phyloP scores from a whole-genome alignment of 2,888 invertebrate species.

The Salticus scenicus region DNA sequence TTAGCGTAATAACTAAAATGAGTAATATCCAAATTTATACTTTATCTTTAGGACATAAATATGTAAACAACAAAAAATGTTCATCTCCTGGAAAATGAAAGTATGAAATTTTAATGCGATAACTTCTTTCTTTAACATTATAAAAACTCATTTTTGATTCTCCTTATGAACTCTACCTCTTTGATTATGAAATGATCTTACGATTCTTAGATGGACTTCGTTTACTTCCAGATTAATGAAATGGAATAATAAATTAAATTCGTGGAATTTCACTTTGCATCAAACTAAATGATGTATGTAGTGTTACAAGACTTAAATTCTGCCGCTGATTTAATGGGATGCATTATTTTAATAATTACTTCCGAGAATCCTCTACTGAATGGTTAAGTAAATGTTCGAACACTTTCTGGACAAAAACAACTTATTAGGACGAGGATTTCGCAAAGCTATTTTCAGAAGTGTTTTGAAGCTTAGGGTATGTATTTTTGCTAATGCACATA shows the following conservation, averaged over 20 bases:
- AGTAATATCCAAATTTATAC: not conserved
- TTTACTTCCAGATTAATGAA: not conserved
- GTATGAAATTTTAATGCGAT: not conserved
- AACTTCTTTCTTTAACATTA: not conserved
- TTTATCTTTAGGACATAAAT: not conserved
- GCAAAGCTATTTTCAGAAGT: no score
- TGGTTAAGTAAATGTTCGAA: not conserved
- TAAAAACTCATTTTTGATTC: not conserved
- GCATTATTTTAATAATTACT: constrained; percentile 1
- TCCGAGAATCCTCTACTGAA: not conserved
- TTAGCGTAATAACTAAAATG: no score
- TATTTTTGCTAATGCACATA: no score
- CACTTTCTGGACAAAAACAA: not conserved
- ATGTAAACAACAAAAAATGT: not conserved
- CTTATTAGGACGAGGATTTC: not conserved
- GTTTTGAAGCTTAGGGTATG: no score
- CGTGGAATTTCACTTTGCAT: not conserved
- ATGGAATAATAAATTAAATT: not conserved
- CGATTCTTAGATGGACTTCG: not conserved
- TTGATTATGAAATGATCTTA: not conserved
- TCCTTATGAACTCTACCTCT: not conserved
- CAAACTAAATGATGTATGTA: not conserved
- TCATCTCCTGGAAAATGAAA: not conserved
- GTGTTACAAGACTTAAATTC: not conserved
- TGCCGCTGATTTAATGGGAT: not conserved